These are phyloP conservation scores for Phoenicopterus ruber DNA, from an alignment of 2,113 vertebrate genomes.

Conservation along the genomic window DNA sequence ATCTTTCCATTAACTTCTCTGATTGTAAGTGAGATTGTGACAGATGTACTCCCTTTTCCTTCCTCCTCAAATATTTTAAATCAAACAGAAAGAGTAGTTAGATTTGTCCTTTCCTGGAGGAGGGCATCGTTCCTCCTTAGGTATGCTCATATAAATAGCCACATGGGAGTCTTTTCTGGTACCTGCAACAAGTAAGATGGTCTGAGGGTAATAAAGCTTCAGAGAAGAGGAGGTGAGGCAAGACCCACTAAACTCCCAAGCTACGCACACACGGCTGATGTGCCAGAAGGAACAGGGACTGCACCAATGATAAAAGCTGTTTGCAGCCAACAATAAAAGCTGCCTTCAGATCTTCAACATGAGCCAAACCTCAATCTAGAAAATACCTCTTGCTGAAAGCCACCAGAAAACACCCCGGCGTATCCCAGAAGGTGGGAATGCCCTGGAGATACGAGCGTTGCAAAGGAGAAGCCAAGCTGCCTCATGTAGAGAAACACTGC, in stretches of 20 bases:
- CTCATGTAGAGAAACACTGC: neutral
- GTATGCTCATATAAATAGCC: neutral
- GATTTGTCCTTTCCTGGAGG: neutral
- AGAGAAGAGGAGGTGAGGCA: neutral
- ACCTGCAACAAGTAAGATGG: neutral
- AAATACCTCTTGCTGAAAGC: neutral
- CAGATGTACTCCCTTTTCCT: constrained; percentile 22
- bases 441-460: accelerated
- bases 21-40: constrained; percentile 21
- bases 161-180: neutral
- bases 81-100: neutral
- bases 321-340: neutral
- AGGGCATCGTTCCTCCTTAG: neutral
- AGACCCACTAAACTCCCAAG: neutral
- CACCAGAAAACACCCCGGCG: neutral
- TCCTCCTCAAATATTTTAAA: constrained; percentile 13
- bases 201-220: neutral
- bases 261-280: neutral
- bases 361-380: neutral
- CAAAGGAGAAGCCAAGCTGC: neutral
- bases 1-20: constrained; percentile 49
- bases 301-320: neutral
- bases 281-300: neutral
- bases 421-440: neutral
- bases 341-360: neutral